phyloP scores from a whole-genome alignment of 2,888 invertebrate genomes.

The Oeneis ivallda region DNA sequence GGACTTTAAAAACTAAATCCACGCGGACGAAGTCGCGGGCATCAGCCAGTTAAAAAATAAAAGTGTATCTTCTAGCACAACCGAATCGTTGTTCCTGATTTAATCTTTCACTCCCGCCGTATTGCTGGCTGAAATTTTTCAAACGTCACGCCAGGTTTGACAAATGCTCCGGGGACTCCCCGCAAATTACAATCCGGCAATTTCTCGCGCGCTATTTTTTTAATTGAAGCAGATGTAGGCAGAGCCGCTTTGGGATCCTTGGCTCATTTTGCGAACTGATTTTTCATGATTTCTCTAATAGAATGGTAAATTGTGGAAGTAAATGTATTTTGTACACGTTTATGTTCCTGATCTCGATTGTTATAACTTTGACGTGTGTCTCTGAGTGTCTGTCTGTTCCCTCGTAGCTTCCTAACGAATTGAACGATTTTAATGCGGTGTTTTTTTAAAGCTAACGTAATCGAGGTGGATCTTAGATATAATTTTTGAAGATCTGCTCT shows the following conservation, averaged over 20 bases:
- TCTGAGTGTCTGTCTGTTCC: too few species aligned
- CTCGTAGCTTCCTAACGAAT: too few species aligned
- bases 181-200: constrained; percentile 47
- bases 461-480: too few species aligned
- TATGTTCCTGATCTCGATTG: too few species aligned
- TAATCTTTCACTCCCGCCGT: constrained; percentile 68
- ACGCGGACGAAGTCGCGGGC: too few species aligned
- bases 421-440: too few species aligned
- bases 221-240: constrained; percentile 51
- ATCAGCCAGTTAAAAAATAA: neutral
- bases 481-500: too few species aligned
- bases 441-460: too few species aligned
- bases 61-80: constrained; percentile 39
- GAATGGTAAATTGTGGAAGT: neutral
- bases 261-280: neutral
- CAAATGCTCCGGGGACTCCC: constrained; percentile 60
- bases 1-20: too few species aligned
- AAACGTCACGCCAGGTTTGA: constrained; percentile 59
- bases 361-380: too few species aligned
- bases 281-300: constrained; percentile 9
- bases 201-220: constrained; percentile 47
- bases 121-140: constrained; percentile 68
- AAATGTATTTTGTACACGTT: too few species aligned
- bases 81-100: constrained; percentile 50
- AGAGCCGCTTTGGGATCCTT: constrained; percentile 21